A percentile compares a stretch with the other conserved stretches of the same genome.
Evolutionary conservation across 2,888 invertebrate species (phyloP).

Genomic region (Lycophotia porphyrea): DNA sequence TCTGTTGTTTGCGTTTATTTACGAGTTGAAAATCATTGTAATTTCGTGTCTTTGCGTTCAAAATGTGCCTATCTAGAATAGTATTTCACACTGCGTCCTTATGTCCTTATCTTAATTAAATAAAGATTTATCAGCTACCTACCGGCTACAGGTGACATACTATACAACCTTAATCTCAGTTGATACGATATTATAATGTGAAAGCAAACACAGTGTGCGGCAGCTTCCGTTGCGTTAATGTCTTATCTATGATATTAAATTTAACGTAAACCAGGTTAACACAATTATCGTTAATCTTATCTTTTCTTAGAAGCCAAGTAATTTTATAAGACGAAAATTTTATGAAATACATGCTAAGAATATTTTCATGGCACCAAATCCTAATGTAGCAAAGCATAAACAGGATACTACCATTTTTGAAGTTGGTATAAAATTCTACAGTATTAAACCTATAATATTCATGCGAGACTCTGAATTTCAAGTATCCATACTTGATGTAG

Average conservation of each 20-base stretch:
- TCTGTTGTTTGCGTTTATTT: conserved; percentile 6
- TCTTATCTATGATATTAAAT: conserved; percentile 79
- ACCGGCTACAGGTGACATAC: conserved; percentile 85
- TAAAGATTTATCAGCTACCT: conserved; percentile 84
- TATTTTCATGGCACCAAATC: not conserved
- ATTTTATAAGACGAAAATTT: conserved; percentile 36
- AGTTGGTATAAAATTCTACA: conserved; percentile 10
- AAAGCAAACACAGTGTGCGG: conserved; percentile 83
- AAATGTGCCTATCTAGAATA: conserved; percentile 33
- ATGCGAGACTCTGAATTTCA: conserved; percentile 17
- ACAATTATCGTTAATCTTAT: conserved; percentile 74
- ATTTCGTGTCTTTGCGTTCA: conserved; percentile 23
- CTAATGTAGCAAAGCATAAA: not conserved
- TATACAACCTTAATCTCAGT: conserved; percentile 82
- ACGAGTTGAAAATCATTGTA: conserved; percentile 18
- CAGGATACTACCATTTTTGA: not conserved
- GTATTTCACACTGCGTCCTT: conserved; percentile 76
- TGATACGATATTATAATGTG: conserved; percentile 83
- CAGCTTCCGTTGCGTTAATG: conserved; percentile 88
- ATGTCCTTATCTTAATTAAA: conserved; percentile 84
- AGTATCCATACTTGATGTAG: conserved; percentile 22
- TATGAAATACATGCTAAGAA: not conserved
- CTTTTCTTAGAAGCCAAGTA: conserved; percentile 48
- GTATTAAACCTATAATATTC: conserved; percentile 15
- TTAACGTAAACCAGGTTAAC: conserved; percentile 75